Evolutionary conservation across 2,888 invertebrate genomes (phyloP), one percentile per base, ranked within the genome.

Genomic region (Caenorhabditis parvicauda): DNA sequence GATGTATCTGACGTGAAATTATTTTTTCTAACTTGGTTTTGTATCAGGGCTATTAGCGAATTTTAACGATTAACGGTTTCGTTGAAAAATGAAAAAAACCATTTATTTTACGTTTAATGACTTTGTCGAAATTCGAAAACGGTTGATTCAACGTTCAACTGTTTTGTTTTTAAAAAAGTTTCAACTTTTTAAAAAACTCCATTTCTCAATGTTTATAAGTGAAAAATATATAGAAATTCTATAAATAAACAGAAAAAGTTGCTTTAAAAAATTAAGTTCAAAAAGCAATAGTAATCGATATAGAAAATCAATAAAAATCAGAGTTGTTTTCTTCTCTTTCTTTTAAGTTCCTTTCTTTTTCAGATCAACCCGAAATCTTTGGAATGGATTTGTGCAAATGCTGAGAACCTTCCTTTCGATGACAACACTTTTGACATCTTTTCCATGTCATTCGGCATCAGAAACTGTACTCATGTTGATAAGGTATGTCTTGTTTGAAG

Each of bases 401-500:
- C 95, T 0, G 95, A 98, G 83, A 82, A 86, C 54, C 84, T 96
- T 45, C 87, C 89, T 0, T 86, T 92, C 69, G 84, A 87, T 0
- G 87, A 88, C 67, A 88, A 90, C 39, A 85, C 86, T 32, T 96
- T 88, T 83, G 89, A 89, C 65, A 91, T 91, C 0, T 98, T 94
- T 82, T 95, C 96, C 2, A 92, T 98, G 73, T 93, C 94, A 0
- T 98, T 95, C 85, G 96, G 96, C 17, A 90, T 98, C 66, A 85
- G 98, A 73, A 98, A 99, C 85, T 90, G 91, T 71, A 94, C 94
- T 0, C 89, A 90, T 78, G 87, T 94, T 53, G 90, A 93, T 54
- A 88, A 89, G 86, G 93, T 90, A 78, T 54, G 21, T 14, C 7
- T 25, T n/a, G 24, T 25, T 21, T 7, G 17, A n/a, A 39, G n/a